phyloP scores from a whole-genome alignment of 1,140 invertebrate genomes.

The Hyposmocoma kahamanoa region DNA sequence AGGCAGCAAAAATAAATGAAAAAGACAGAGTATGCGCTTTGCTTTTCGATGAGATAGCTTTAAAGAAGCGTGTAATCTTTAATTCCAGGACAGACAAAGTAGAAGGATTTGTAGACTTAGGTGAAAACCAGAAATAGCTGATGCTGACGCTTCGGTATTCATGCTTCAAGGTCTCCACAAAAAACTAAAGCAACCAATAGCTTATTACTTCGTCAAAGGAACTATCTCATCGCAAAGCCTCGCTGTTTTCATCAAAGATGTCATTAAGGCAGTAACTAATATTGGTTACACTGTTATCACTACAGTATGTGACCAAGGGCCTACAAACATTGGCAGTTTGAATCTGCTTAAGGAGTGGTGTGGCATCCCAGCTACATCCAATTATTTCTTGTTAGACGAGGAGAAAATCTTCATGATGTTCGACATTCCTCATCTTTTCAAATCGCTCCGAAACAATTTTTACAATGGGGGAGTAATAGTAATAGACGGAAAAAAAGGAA shows the following conservation, averaged over 20 bases:
- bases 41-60: constrained; percentile 14
- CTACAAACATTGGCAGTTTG: constrained; percentile 19
- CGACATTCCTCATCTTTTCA: constrained; percentile 15
- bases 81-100: constrained; percentile 9
- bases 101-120: constrained; percentile 7
- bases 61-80: constrained; percentile 10
- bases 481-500: constrained; percentile 11
- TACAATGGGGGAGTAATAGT: constrained; percentile 8
- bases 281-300: constrained; percentile 14
- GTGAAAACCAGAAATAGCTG: constrained; percentile 9
- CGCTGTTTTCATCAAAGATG: constrained; percentile 11
- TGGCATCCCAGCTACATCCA: background rate
- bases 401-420: constrained; percentile 13
- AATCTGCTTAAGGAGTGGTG: constrained; percentile 8
- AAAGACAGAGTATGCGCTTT: constrained; percentile 1
- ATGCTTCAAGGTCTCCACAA: constrained; percentile 12
- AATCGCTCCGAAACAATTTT: constrained; percentile 15
- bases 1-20: background rate
- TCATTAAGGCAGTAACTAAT: constrained; percentile 7
- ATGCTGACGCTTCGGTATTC: constrained; percentile 8
- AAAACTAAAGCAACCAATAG: constrained; percentile 11
- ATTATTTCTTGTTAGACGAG: constrained; percentile 11
- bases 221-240: constrained; percentile 9
- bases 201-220: constrained; percentile 14
- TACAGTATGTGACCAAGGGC: constrained; percentile 21